Base-by-base conservation (phyloP, 1,140 invertebrate genomes). In the Pachyrhynchus sulphureomaculatus region DNA sequence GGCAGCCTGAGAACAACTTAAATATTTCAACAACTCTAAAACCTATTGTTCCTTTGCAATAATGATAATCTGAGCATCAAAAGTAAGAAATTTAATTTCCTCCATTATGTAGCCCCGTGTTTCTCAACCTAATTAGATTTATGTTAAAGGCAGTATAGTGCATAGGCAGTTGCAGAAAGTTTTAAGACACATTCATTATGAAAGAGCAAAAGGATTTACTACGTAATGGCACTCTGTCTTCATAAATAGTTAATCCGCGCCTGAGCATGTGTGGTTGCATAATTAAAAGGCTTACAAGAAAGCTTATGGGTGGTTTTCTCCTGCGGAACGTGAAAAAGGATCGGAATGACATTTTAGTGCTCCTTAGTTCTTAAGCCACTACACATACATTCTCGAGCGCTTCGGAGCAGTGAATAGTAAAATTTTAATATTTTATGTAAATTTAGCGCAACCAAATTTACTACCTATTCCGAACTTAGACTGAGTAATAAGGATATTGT, bases 271-370 rank as follows among this genome's bases (percentile, higher is more conserved):
- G 55, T 48, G 55, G 44, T 21, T 58, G 44, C 55, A 58, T 58
- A 58, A 58, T 58, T 58, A 58, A 58, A 56, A 48, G 44, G 55
- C 34, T 58, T 58, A 48, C 55, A 49, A 36, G 42, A 39, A 58
- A 47, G 55, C 55, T 48, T 58, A 58, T 47, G 55, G 55, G 23
- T 39, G 55, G 41, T 55, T 58, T 49, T 9, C n/a, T 10, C 23
- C 17, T 26, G 32, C 23, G 32, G 45, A 58, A 58, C 55, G 55
- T 58, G 55, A 58, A 44, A 58, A 58, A 18, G n/a, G 18, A 42
- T 8, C 42, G 23, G 20, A 32, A 29, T 48, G 32, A 49, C 32
- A 49, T 58, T 49, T 48, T 39, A 48, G 55, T 24, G 42, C 55
- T 58, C 48, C 53, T 56, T 44, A 45, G 53, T 56, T 36, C 18